Percentiles rank a stretch among this genome's conserved stretches.
Evolutionary conservation across 1,140 invertebrate species (phyloP).

Genomic region (Drosophila pallidifrons): DNA sequence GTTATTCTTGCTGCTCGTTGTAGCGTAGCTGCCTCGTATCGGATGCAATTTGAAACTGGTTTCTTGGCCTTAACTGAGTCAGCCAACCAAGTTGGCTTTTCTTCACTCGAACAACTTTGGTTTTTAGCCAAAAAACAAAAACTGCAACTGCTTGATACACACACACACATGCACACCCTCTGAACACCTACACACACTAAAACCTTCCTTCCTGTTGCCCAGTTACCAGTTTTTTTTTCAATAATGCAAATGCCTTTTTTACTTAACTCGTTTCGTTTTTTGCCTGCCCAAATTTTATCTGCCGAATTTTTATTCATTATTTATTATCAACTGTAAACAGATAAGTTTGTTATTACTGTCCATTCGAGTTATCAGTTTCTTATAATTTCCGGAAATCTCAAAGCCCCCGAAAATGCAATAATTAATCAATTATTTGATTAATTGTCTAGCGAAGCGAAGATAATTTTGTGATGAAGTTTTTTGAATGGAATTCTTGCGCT

Average conservation of each 20-base stretch:
- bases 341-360: neutral
- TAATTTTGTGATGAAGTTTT: neutral
- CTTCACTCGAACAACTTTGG: conserved; percentile 11
- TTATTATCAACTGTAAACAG: neutral
- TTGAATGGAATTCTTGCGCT: too few relatives aligned
- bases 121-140: conserved; percentile 36
- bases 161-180: neutral
- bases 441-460: neutral
- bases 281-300: too few relatives aligned
- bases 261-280: neutral
- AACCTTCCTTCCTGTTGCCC: conserved; percentile 5
- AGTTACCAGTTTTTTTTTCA: conserved; percentile 27
- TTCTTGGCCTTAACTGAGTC: conserved; percentile 41
- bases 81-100: conserved; percentile 21
- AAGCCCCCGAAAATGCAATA: neutral
- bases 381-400: conserved; percentile 2
- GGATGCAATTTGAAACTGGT: conserved; percentile 70
- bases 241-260: conserved; percentile 1
- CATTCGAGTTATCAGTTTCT: neutral
- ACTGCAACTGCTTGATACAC: conserved; percentile 7
- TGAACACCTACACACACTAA: neutral
- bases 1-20: conserved; percentile 36
- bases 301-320: neutral
- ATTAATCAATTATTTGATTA: conserved; percentile 3
- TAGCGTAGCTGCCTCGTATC: conserved; percentile 41